Percentiles rank a stretch among this genome's conserved stretches.
phyloP scores from a whole-genome alignment of 2,888 invertebrate genomes.

The Stegana nigrithorax region DNA sequence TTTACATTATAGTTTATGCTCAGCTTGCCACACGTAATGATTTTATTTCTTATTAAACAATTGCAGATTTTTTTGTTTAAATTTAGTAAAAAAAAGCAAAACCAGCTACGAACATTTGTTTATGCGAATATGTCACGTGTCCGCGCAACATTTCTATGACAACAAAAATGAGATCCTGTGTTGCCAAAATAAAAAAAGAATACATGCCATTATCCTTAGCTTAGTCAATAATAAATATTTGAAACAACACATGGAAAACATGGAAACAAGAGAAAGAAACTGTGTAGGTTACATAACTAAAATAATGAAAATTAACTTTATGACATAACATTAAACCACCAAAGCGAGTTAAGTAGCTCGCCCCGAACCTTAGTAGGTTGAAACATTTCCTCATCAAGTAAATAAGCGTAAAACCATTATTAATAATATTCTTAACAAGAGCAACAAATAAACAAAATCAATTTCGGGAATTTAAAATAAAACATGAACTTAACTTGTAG shows the following conservation, averaged over 20 bases:
- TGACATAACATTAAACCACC: conserved; percentile 28
- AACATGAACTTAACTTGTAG: conserved; percentile 27
- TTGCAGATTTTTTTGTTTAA: too few species aligned
- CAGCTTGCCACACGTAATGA: too few species aligned
- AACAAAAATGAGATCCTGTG: neutral
- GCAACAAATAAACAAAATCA: conserved; percentile 40
- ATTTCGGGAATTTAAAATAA: conserved; percentile 42
- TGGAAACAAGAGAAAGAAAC: too few species aligned
- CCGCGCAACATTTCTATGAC: too few species aligned
- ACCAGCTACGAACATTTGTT: too few species aligned
- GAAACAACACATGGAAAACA: too few species aligned
- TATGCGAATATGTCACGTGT: too few species aligned
- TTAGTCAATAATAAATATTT: neutral
- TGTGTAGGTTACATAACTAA: neutral
- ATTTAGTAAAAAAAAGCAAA: too few species aligned
- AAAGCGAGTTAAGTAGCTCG: conserved; percentile 1
- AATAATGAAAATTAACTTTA: neutral
- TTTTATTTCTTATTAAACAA: too few species aligned
- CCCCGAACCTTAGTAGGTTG: conserved; percentile 20
- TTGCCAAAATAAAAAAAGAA: neutral
- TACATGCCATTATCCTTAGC: neutral
- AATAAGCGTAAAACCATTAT: conserved; percentile 18
- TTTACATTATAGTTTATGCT: too few species aligned
- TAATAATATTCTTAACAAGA: too few species aligned
- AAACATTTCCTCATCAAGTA: conserved; percentile 3